A percentile compares a stretch with the other conserved stretches of the same genome.
Conservation (phyloP, 2,113 vertebrate genomes). For the Sula dactylatra region DNA sequence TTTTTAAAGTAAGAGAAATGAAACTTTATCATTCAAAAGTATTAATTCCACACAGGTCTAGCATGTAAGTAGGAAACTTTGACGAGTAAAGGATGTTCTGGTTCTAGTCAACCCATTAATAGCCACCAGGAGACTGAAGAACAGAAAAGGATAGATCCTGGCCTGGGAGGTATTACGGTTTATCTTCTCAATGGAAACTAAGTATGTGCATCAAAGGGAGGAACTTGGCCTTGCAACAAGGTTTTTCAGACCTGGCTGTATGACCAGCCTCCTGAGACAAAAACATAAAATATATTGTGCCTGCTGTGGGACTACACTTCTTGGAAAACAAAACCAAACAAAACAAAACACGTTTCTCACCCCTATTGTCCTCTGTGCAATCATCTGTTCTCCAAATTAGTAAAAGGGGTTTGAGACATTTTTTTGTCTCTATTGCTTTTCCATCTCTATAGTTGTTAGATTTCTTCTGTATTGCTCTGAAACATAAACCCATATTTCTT, state of each 20-base stretch:
- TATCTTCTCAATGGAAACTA: background rate
- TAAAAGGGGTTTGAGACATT: background rate
- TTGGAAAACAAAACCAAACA: background rate
- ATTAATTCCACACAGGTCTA: background rate
- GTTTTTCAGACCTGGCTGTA: background rate
- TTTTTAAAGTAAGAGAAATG: background rate
- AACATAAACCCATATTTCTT: background rate
- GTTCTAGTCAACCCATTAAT: background rate
- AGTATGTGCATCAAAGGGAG: background rate
- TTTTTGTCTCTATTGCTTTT: slow-evolving; percentile 28
- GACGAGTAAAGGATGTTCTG: background rate
- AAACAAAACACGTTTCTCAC: background rate
- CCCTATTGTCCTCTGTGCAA: background rate
- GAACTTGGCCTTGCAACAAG: background rate
- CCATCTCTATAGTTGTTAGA: background rate
- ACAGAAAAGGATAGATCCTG: background rate
- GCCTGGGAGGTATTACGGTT: background rate
- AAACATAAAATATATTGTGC: background rate
- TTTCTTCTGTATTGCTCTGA: background rate
- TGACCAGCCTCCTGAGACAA: background rate
- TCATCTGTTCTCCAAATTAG: background rate
- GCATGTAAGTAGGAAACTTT: background rate
- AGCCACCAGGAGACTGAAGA: background rate
- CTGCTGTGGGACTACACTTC: background rate
- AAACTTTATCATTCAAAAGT: background rate